Conservation (phyloP, 2,888 invertebrate species). For the Adelognathus sp. region DNA sequence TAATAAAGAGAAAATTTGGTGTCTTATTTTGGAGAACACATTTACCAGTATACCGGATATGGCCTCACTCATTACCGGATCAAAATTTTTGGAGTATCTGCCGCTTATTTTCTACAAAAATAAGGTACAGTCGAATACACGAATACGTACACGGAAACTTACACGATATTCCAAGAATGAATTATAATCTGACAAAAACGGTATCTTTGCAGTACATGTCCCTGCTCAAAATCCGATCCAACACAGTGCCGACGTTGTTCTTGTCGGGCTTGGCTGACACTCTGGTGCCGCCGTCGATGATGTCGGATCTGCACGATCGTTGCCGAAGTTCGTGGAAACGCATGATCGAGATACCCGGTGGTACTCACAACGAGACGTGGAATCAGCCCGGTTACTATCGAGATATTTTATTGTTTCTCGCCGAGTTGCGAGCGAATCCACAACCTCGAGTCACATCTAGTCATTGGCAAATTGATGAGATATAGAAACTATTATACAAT, state of each 20-base stretch:
- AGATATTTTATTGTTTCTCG: conserved; percentile 72
- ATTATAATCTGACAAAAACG: not conserved
- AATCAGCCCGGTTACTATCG: conserved; percentile 91
- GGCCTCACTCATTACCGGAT: conserved; percentile 91
- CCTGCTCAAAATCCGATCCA: conserved; percentile 87
- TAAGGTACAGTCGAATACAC: conserved; percentile 86
- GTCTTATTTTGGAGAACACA: conserved; percentile 95
- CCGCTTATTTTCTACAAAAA: conserved; percentile 95
- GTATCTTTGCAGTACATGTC: conserved; percentile 88
- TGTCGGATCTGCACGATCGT: conserved; percentile 88
- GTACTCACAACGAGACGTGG: conserved; percentile 98
- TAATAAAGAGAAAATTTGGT: conserved; percentile 91
- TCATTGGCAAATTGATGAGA: conserved; percentile 75
- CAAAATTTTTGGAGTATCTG: conserved; percentile 88
- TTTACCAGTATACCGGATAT: conserved; percentile 97
- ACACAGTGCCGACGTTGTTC: conserved; percentile 91
- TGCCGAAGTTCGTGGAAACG: conserved; percentile 91
- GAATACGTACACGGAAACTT: no score
- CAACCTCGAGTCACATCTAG: conserved; percentile 67
- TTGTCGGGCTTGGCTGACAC: conserved; percentile 94
- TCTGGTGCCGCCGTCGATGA: conserved; percentile 95
- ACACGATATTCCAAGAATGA: no score
- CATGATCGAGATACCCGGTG: conserved; percentile 89
- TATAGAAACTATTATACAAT: conserved; percentile 58
- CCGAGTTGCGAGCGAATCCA: conserved; percentile 75